phyloP scores from a whole-genome alignment of 2,797 vertebrate species.

The Thalassophryne amazonica region DNA sequence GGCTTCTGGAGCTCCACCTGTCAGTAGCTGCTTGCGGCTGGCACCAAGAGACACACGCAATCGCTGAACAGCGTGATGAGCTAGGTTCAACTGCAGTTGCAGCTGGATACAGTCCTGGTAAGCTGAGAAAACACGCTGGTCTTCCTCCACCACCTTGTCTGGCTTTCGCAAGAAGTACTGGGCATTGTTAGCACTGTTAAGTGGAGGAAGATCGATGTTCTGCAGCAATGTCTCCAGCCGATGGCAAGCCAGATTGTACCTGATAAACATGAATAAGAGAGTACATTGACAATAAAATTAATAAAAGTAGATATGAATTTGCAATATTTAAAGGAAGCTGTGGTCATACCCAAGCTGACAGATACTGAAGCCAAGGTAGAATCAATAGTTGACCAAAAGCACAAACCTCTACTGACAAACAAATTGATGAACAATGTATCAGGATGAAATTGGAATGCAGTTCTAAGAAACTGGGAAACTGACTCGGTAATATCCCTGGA shows the following conservation, averaged over 20 bases:
- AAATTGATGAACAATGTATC: too few species aligned
- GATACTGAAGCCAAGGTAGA: too few species aligned
- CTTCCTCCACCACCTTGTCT: conserved; percentile 98
- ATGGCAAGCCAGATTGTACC: conserved; percentile 98
- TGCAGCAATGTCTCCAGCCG: conserved; percentile 95
- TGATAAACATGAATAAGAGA: conserved; percentile 35
- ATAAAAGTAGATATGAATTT: too few species aligned
- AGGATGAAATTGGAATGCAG: too few species aligned
- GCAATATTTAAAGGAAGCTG: too few species aligned
- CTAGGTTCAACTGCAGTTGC: conserved; percentile 95
- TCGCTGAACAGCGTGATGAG: conserved; percentile 94
- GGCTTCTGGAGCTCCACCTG: conserved; percentile 54
- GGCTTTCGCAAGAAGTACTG: conserved; percentile 98
- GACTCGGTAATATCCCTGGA: too few species aligned
- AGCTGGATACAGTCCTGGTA: conserved; percentile 99
- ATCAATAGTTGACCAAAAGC: too few species aligned
- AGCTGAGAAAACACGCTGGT: conserved; percentile 95
- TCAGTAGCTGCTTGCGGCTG: conserved; percentile 80
- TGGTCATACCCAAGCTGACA: too few species aligned
- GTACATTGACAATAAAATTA: background rate
- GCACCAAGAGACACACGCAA: conserved; percentile 92
- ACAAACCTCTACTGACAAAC: too few species aligned
- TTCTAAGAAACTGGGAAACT: too few species aligned
- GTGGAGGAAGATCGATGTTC: conserved; percentile 95
- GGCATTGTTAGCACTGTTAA: conserved; percentile 98